phyloP scores from a whole-genome alignment of 2,888 invertebrate genomes.

The Dryobota labecula region DNA sequence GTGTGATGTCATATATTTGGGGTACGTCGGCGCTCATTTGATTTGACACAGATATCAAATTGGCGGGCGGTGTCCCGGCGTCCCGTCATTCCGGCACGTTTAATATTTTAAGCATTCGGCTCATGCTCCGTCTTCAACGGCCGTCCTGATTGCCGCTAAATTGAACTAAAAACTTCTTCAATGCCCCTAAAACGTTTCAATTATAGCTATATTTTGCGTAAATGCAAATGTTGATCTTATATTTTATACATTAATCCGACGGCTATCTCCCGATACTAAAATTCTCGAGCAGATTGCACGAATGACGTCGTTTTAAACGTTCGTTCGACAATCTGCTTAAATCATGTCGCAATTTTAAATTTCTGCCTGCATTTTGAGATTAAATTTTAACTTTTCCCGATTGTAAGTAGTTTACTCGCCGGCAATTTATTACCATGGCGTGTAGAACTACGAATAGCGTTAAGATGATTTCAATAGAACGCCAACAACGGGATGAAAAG shows the following conservation, averaged over 20 bases:
- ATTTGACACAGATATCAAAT: slow-evolving; percentile 82
- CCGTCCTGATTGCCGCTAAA: slow-evolving; percentile 90
- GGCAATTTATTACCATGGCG: slow-evolving; percentile 83
- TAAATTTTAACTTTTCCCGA: slow-evolving; percentile 84
- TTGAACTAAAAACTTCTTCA: slow-evolving; percentile 91
- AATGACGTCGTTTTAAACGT: slow-evolving; percentile 69
- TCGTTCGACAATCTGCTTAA: slow-evolving; percentile 70
- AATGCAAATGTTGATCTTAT: slow-evolving; percentile 71
- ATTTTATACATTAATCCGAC: slow-evolving; percentile 65
- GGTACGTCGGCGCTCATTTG: slow-evolving; percentile 68
- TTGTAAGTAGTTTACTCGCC: slow-evolving; percentile 82
- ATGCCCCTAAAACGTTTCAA: slow-evolving; percentile 88
- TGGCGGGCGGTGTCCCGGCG: slow-evolving; percentile 75
- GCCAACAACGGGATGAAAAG: slow-evolving; percentile 85
- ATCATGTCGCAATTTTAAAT: slow-evolving; percentile 80
- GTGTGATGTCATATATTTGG: slow-evolving; percentile 67
- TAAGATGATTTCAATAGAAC: slow-evolving; percentile 88
- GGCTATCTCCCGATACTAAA: slow-evolving; percentile 65
- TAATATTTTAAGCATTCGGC: slow-evolving; percentile 89
- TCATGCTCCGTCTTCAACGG: slow-evolving; percentile 90
- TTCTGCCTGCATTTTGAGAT: slow-evolving; percentile 83
- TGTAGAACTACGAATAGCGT: slow-evolving; percentile 82
- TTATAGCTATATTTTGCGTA: slow-evolving; percentile 83
- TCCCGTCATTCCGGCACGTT: slow-evolving; percentile 84
- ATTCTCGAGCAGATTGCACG: slow-evolving; percentile 68